A percentile compares a stretch with the other conserved stretches of the same genome.
phyloP scores from a whole-genome alignment of 2,888 invertebrate species.

The Acanthosepion esculentum region DNA sequence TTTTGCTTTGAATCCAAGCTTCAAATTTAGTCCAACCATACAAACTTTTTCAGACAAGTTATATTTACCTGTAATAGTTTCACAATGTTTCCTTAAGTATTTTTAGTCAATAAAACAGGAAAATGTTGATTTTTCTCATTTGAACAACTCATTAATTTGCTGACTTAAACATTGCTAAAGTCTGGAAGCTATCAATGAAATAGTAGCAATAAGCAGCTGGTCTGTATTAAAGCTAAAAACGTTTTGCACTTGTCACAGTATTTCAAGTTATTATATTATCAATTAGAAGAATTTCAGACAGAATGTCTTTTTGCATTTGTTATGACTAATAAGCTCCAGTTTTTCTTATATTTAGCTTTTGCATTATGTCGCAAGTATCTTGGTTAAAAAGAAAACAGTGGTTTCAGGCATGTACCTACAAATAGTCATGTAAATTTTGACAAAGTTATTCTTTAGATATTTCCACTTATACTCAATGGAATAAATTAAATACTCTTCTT shows the following conservation, averaged over 20 bases:
- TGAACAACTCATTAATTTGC: neutral
- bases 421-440: too few species aligned
- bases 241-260: neutral
- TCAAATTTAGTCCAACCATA: too few species aligned
- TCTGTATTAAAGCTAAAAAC: neutral
- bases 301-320: neutral
- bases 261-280: neutral
- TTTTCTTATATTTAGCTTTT: too few species aligned
- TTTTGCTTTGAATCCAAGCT: too few species aligned
- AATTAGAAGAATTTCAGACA: neutral
- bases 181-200: neutral
- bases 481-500: too few species aligned
- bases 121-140: neutral
- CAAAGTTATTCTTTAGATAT: too few species aligned
- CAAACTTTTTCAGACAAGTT: neutral
- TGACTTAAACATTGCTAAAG: neutral
- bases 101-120: neutral
- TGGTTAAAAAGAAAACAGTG: too few species aligned
- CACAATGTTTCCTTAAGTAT: neutral
- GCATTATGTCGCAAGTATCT: too few species aligned
- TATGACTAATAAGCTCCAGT: neutral
- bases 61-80: neutral
- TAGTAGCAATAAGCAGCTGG: neutral
- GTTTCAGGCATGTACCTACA: too few species aligned
- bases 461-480: too few species aligned